Percentiles rank a stretch among this genome's conserved stretches.
These are phyloP conservation scores for Lasioglossum baleicum DNA, from an alignment of 1,140 invertebrate genomes.

Conservation along the genomic window DNA sequence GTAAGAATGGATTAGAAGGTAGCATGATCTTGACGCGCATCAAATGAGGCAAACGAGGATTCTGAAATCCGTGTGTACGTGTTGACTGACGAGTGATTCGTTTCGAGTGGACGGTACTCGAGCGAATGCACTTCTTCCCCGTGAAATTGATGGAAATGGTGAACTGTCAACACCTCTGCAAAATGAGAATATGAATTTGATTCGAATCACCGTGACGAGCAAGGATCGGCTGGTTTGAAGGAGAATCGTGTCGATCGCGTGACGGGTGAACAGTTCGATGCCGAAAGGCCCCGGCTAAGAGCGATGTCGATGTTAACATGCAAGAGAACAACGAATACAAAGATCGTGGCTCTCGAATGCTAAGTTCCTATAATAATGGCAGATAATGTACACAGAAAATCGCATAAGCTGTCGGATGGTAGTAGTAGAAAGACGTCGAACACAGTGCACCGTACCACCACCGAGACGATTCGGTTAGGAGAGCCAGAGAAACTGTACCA, in stretches of 20 bases:
- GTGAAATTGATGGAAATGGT: slow-evolving; percentile 66
- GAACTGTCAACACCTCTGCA: slow-evolving; percentile 70
- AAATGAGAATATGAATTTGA: slow-evolving; percentile 58
- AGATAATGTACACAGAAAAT: slow-evolving; percentile 76
- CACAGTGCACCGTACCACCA: slow-evolving; percentile 87
- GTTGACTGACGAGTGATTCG: background rate
- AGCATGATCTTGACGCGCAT: slow-evolving; percentile 38
- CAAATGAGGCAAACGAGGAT: slow-evolving; percentile 15
- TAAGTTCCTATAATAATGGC: slow-evolving; percentile 72
- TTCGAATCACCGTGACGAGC: background rate
- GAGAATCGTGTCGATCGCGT: background rate
- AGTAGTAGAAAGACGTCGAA: slow-evolving; percentile 75
- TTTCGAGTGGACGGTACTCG: slow-evolving; percentile 47
- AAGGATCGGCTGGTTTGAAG: slow-evolving; percentile 19
- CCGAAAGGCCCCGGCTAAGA: slow-evolving; percentile 30
- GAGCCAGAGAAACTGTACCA: slow-evolving; percentile 80
- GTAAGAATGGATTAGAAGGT: slow-evolving; percentile 49
- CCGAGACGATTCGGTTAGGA: slow-evolving; percentile 87
- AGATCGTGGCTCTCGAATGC: slow-evolving; percentile 55
- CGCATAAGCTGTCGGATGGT: slow-evolving; percentile 71
- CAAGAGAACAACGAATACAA: slow-evolving; percentile 55
- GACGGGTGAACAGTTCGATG: slow-evolving; percentile 1
- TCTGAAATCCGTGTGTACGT: background rate
- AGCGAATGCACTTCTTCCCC: slow-evolving; percentile 49
- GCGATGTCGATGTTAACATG: slow-evolving; percentile 65